Base-by-base conservation (phyloP, 1,140 invertebrate genomes). In the Heliconius hewitsoni region DNA sequence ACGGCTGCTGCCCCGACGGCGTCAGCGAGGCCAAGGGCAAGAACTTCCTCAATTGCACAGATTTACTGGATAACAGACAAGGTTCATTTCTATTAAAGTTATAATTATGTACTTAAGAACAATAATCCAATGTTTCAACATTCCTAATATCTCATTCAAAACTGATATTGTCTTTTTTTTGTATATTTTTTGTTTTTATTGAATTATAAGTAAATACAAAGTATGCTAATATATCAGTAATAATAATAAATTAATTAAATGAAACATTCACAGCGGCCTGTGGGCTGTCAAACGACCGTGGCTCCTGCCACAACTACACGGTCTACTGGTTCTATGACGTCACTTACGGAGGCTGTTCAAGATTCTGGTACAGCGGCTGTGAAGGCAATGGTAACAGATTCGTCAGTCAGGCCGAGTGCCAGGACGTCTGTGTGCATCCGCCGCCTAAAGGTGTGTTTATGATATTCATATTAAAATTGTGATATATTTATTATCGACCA, bases 321-420 rank as follows among this genome's bases (percentile, higher is more conserved):
- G 97, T 98, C 73, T 96, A 97, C 86, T 99, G 98, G 97, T 98
- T 96, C 96, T 99, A 97, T 89, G 98, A 99, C 87, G 96, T 96
- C 78, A 95, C 96, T 34, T 98, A 98, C 91, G 98, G 98, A 19
- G 97, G 97, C 19, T 99, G 99, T 90, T 97, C 97, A 0, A 95
- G 98, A 71, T 99, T 99, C 94, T 99, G 98, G 98, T 99, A 99
- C 90, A 98, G 98, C 39, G 98, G 98, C 42, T 99, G 98, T 90
- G 97, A 97, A 1, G 98, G 98, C 57, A 99, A 99, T 89, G 96
- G 96, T 5, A 99, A 99, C 93, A 95, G 97, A 8, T 99, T 99
- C 94, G 96, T 96, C 57, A 96, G 96, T 9, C 96, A 98, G 89
- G 97, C 98, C 74, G 98, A 98, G 82, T 99, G 99, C 89, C 96